Conservation (phyloP, 2,888 invertebrate genomes). For the Nymphalis c-album region DNA sequence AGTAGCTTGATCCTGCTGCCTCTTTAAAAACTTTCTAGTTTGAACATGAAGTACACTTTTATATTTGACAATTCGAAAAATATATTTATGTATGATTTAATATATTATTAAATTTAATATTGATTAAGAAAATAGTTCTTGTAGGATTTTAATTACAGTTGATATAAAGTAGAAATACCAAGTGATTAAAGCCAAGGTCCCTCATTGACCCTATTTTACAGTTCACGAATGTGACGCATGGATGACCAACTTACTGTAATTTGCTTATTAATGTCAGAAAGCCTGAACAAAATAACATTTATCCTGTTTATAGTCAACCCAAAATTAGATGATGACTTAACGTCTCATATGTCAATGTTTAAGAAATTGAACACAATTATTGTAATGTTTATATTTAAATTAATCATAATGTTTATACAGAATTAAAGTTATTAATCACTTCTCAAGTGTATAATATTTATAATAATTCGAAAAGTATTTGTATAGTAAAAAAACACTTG, state of each 20-base stretch:
- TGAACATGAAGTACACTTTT: too few species aligned
- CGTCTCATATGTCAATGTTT: not conserved
- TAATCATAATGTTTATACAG: too few species aligned
- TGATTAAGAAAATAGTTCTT: not conserved
- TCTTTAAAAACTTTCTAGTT: too few species aligned
- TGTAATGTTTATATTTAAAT: too few species aligned
- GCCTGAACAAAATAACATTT: conserved; percentile 56
- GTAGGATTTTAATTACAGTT: not conserved
- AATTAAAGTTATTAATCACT: too few species aligned
- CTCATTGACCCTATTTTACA: conserved; percentile 51
- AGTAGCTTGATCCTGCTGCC: too few species aligned
- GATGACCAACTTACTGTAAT: conserved; percentile 53
- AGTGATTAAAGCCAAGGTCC: conserved; percentile 45
- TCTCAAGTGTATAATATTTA: too few species aligned
- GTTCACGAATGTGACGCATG: conserved; percentile 50
- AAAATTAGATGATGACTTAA: conserved; percentile 29
- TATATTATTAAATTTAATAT: not conserved
- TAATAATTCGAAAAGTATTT: too few species aligned
- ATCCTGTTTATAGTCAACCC: conserved; percentile 48
- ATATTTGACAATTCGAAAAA: too few species aligned
- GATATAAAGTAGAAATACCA: conserved; percentile 20
- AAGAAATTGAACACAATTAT: not conserved
- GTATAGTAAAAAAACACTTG: too few species aligned
- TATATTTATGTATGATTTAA: too few species aligned
- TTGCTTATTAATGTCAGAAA: conserved; percentile 53